phyloP scores from a whole-genome alignment of 92 coral and sea anemone species.

The Diadumene lineata region DNA sequence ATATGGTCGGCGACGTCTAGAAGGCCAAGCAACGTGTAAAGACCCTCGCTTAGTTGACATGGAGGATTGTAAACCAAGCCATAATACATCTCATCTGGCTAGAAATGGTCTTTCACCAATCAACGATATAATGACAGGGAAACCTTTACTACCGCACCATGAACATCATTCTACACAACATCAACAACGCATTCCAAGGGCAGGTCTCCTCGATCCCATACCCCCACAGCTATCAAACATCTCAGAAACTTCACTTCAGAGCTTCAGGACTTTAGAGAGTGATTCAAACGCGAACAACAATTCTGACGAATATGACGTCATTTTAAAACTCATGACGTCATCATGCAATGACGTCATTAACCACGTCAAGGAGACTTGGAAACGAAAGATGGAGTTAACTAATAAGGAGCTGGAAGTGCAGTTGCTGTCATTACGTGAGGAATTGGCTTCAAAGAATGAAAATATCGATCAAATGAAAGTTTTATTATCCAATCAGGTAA shows the following conservation, averaged over 20 bases:
- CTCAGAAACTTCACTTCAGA: not conserved
- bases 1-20: constrained; percentile 89
- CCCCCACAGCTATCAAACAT: constrained; percentile 1
- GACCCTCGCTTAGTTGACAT: constrained; percentile 97
- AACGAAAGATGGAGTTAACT: not conserved
- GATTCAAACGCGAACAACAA: not conserved
- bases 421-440: constrained; percentile 10
- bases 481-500: constrained; percentile 29
- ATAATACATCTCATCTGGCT: not conserved
- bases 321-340: constrained; percentile 30
- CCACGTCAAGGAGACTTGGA: constrained; percentile 14
- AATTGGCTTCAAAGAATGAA: constrained; percentile 5
- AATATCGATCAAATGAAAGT: constrained; percentile 19
- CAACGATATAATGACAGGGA: not conserved
- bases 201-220: constrained; percentile 28
- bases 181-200: constrained; percentile 26
- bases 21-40: constrained; percentile 73
- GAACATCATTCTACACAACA: not conserved
- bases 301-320: constrained; percentile 12
- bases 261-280: not conserved
- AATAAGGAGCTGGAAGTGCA: not conserved
- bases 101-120: not conserved
- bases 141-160: not conserved
- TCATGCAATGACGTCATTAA: constrained; percentile 26
- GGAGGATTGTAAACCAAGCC: constrained; percentile 55